Conservation (phyloP, 1,140 invertebrate genomes). For the Bombus turneri region DNA sequence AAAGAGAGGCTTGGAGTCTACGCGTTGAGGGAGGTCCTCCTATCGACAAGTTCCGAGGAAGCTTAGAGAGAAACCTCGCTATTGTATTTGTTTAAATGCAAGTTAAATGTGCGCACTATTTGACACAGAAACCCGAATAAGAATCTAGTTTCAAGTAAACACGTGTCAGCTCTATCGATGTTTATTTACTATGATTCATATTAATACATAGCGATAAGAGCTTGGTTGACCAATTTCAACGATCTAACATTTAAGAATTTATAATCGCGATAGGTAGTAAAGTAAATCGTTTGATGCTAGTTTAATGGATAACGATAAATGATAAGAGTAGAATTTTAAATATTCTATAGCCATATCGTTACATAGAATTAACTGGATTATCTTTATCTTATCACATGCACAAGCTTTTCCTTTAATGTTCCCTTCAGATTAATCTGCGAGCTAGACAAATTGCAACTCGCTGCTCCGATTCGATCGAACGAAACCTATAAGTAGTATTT, state of each 20-base stretch:
- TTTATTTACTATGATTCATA: too few species aligned
- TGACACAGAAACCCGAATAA: neutral
- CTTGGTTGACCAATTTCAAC: too few species aligned
- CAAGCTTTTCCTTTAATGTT: neutral
- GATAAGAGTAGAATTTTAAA: too few species aligned
- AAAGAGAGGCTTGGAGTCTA: neutral
- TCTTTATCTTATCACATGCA: neutral
- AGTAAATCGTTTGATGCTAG: too few species aligned
- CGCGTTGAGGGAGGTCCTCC: neutral
- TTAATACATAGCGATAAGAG: too few species aligned
- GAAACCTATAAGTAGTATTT: accelerated
- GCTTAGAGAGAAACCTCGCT: too few species aligned
- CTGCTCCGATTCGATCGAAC: neutral
- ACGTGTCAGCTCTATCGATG: neutral
- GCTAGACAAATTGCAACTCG: neutral
- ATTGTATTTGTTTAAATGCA: neutral
- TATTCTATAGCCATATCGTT: too few species aligned
- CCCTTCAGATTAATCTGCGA: neutral
- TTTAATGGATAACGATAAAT: too few species aligned
- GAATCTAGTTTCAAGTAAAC: neutral
- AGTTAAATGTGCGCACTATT: neutral
- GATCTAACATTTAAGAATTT: too few species aligned
- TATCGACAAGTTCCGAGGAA: neutral
- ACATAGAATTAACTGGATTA: too few species aligned
- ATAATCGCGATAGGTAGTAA: too few species aligned